Evolutionary conservation across 2,113 vertebrate species (phyloP).

Genomic region (Passer montanus): DNA sequence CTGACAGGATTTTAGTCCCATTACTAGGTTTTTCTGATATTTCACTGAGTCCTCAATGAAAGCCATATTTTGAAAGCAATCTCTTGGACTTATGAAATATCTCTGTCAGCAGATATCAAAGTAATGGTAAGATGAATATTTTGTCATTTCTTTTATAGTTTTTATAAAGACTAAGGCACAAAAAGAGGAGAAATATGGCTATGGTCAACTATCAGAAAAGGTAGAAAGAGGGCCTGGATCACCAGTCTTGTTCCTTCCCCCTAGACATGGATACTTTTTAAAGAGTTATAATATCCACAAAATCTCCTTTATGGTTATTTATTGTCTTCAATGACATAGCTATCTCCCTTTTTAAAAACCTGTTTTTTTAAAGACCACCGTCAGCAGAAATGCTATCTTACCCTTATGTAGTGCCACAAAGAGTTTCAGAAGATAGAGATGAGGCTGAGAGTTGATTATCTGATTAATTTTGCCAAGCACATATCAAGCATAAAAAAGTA

Average conservation of each 20-base stretch:
- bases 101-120: neutral
- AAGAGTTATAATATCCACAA: neutral
- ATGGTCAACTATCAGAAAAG: neutral
- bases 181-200: neutral
- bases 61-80: neutral
- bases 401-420: neutral
- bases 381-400: conserved; percentile 39
- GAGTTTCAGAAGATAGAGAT: conserved; percentile 35
- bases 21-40: neutral
- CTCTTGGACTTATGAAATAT: neutral
- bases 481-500: conserved; percentile 66
- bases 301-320: neutral
- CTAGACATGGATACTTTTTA: neutral
- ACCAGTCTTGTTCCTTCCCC: neutral
- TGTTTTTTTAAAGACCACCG: neutral
- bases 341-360: neutral
- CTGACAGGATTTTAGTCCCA: neutral
- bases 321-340: neutral
- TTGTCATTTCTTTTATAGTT: neutral
- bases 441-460: conserved; percentile 54
- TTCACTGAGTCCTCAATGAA: neutral
- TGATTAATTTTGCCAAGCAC: conserved; percentile 69
- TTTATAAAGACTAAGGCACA: neutral
- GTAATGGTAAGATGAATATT: neutral
- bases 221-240: neutral